Evolutionary conservation across 2,113 vertebrate genomes (phyloP).

Genomic region (pig (Sus scrofa)): DNA sequence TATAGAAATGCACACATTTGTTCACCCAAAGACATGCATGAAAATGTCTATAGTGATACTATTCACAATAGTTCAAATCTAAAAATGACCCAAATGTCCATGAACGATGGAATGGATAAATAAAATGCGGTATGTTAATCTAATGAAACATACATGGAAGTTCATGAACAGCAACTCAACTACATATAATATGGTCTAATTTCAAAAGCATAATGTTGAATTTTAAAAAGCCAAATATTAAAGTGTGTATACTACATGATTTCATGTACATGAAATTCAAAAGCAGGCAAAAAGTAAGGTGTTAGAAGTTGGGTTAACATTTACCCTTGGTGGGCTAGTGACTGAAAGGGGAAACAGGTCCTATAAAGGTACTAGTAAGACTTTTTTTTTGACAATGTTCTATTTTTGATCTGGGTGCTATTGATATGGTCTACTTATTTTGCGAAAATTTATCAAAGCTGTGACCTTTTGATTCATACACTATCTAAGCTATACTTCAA

Average conservation of each 20-base stretch:
- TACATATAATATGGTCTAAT: not conserved
- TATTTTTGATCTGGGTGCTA: not conserved
- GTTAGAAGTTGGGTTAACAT: not conserved
- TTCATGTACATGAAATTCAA: slow-evolving; percentile 48
- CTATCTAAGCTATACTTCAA: not conserved
- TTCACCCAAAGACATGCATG: not conserved
- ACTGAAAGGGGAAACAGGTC: not conserved
- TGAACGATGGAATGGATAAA: not conserved
- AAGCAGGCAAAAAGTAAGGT: not conserved
- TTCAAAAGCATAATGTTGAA: slow-evolving; percentile 25
- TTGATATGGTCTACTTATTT: not conserved
- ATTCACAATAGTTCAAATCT: not conserved
- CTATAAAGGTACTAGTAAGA: not conserved
- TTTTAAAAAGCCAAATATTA: slow-evolving; percentile 48
- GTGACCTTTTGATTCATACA: not conserved
- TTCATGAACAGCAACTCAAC: not conserved
- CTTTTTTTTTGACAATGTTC: not conserved
- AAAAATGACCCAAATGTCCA: not conserved
- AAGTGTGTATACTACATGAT: not conserved
- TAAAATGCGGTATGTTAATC: slow-evolving; percentile 4
- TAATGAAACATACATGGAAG: not conserved
- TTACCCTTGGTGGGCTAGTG: not conserved
- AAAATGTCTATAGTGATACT: not conserved
- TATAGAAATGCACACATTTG: not conserved
- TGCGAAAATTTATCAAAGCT: not conserved